Evolutionary conservation across 2,113 vertebrate species (phyloP).

Genomic region (Urocitellus parryii): DNA sequence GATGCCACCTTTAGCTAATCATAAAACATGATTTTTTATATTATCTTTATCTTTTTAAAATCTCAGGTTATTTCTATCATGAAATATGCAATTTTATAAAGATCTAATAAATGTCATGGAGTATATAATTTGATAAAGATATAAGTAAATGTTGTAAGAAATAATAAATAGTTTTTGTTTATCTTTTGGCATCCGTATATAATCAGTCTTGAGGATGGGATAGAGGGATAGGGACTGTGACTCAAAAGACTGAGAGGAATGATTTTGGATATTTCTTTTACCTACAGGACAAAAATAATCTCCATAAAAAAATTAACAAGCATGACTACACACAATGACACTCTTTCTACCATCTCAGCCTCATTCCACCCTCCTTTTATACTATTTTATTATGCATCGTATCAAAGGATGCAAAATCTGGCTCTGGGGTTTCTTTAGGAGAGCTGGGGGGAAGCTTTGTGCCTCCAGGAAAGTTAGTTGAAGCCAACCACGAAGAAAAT

Average conservation of each 20-base stretch:
- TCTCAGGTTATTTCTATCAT: not conserved
- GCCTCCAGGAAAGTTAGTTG: constrained; percentile 29
- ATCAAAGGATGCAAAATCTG: not conserved
- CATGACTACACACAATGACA: not conserved
- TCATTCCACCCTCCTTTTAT: not conserved
- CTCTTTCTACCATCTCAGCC: not conserved
- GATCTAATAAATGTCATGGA: not conserved
- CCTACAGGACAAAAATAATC: constrained; percentile 31
- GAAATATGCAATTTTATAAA: constrained; percentile 27
- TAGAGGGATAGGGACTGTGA: too few relatives aligned
- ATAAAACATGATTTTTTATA: not conserved
- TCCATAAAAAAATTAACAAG: not conserved
- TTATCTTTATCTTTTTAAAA: not conserved
- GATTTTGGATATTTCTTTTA: not conserved
- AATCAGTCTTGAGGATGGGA: not conserved
- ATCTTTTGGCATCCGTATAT: not conserved
- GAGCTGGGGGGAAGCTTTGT: not conserved
- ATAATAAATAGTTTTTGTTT: constrained; percentile 28
- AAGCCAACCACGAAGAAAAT: constrained; percentile 51
- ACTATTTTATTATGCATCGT: not conserved
- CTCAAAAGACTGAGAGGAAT: not conserved
- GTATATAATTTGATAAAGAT: not conserved
- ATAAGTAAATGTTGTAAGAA: constrained; percentile 9
- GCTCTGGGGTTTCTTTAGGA: not conserved
- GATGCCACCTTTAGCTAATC: not conserved